A percentile compares a stretch with the other conserved stretches of the same genome.
Evolutionary conservation across 2,888 invertebrate genomes (phyloP).

Genomic region (Uloborus plumipes): DNA sequence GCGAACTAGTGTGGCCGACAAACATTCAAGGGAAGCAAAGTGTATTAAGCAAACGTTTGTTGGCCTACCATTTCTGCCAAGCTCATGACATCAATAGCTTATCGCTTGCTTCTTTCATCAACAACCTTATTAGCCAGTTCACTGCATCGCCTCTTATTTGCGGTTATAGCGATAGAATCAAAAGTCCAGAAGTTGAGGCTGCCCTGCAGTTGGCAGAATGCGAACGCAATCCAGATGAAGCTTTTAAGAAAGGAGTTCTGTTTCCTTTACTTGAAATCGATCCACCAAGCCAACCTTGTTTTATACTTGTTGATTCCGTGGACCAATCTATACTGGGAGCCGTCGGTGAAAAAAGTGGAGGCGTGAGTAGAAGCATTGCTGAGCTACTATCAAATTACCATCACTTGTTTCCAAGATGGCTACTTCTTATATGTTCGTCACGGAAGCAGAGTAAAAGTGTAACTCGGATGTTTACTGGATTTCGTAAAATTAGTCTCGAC

Average conservation of each 20-base stretch:
- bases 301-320: conserved; percentile 91
- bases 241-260: conserved; percentile 87
- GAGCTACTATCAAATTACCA: conserved; percentile 90
- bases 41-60: conserved; percentile 81
- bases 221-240: conserved; percentile 90
- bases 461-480: conserved; percentile 81
- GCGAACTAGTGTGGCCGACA: conserved; percentile 68
- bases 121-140: conserved; percentile 87
- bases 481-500: conserved; percentile 90
- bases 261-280: conserved; percentile 89
- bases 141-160: conserved; percentile 72
- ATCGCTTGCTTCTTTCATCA: conserved; percentile 87
- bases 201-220: conserved; percentile 84
- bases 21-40: conserved; percentile 69
- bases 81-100: conserved; percentile 85
- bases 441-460: conserved; percentile 85
- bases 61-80: conserved; percentile 87
- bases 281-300: conserved; percentile 84
- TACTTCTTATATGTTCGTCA: conserved; percentile 89
- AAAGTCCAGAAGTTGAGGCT: conserved; percentile 86
- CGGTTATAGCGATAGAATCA: conserved; percentile 82
- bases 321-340: conserved; percentile 78
- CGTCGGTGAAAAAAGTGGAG: conserved; percentile 55
- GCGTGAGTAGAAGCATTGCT: conserved; percentile 79
- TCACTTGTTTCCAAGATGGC: conserved; percentile 92